phyloP scores from a whole-genome alignment of 2,113 vertebrate genomes.

The Progne subis region DNA sequence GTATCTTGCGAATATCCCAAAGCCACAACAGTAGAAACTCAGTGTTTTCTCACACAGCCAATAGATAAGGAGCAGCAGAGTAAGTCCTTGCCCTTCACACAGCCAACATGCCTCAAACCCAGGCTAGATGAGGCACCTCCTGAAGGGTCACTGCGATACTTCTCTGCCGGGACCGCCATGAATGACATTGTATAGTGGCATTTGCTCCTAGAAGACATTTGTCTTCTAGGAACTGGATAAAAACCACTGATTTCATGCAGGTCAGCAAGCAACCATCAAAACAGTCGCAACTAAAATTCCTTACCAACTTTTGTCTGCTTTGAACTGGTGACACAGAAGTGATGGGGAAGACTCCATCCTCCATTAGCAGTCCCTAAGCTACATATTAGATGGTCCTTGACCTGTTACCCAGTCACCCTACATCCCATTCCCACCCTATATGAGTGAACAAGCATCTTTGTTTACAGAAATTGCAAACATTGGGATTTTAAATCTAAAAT shows the following conservation, averaged over 20 bases:
- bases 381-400: neutral
- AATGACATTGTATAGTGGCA: neutral
- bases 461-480: neutral
- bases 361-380: slow-evolving; percentile 54
- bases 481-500: neutral
- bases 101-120: neutral
- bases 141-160: neutral
- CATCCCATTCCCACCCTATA: neutral
- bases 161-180: neutral
- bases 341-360: slow-evolving; percentile 30
- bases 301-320: slow-evolving; percentile 10
- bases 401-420: neutral
- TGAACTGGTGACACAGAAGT: slow-evolving; percentile 59
- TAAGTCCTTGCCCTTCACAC: neutral
- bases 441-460: neutral
- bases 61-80: neutral
- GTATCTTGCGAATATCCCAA: neutral
- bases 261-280: slow-evolving; percentile 48
- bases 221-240: neutral
- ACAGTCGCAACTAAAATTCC: slow-evolving; percentile 6
- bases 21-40: neutral
- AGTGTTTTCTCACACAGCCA: neutral
- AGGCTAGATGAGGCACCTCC: neutral
- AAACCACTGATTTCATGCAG: neutral
- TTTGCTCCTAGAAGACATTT: neutral